These are phyloP conservation scores for Tetragonisca angustula DNA, from an alignment of 2,888 invertebrate genomes.

Conservation along the genomic window DNA sequence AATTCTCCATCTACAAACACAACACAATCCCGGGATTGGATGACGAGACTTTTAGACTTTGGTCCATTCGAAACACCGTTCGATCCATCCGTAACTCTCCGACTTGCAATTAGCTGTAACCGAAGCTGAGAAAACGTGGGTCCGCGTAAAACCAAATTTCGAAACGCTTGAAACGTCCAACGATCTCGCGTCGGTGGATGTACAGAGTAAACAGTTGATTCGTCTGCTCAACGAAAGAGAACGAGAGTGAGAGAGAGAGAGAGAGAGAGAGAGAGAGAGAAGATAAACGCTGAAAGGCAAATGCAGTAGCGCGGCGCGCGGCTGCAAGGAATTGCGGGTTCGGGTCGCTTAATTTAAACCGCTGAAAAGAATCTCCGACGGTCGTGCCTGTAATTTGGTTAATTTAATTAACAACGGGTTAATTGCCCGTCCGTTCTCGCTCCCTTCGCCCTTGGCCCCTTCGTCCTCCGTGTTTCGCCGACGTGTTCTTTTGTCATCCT, in stretches of 20 bases:
- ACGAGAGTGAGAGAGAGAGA: no score
- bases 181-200: not conserved
- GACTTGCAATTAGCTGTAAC: not conserved
- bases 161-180: not conserved
- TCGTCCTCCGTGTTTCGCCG: not conserved
- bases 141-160: not conserved
- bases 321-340: conserved; percentile 19
- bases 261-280: not conserved
- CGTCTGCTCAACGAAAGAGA: not conserved
- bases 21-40: not conserved
- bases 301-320: not conserved
- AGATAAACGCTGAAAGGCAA: conserved; percentile 1
- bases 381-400: conserved; percentile 40
- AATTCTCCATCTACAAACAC: not conserved
- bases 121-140: not conserved
- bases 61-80: not conserved
- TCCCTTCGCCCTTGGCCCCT: not conserved
- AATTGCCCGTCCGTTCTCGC: conserved; percentile 39
- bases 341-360: conserved; percentile 8
- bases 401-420: conserved; percentile 62
- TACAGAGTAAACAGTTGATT: not conserved
- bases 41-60: no score
- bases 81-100: not conserved
- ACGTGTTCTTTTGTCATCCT: conserved; percentile 40
- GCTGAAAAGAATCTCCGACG: conserved; percentile 15